Base-by-base conservation (phyloP, 2,888 invertebrate genomes). In the Rotaria macrura region DNA sequence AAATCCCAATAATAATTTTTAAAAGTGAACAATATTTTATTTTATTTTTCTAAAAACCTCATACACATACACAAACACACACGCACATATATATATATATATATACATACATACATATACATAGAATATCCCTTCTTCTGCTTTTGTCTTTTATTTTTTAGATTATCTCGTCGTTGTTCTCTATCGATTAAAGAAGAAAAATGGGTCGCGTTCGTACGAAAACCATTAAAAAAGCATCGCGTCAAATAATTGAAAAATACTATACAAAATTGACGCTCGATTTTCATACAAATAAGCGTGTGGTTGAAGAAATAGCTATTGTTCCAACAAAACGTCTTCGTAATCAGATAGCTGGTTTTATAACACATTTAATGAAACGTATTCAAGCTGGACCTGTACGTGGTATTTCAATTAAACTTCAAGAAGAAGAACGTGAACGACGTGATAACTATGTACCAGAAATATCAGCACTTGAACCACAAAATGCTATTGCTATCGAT, bases 381-480 rank as follows among this genome's bases (percentile, higher is more conserved):
- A 94, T 99, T 89, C 94, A 97, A 89, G 95, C 96, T 91, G 97
- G 97, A 38, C 97, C 99, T 91, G 97, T 99, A 43, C 94, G 98
- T 89, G 99, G 99, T 88, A 99, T 99, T 91, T 99, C 98, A 88
- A 99, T 99, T 91, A 99, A 99, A 91, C 93, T 99, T 88, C 99
- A 99, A 92, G 99, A 99, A 92, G 99, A 99, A 92, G 99, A 99
- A 92, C 94, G 99, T 91, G 99, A 99, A 92, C 94, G 97, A 90
- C 94, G 99, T 90, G 99, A 99, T 91, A 99, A 99, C 93, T 99
- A 96, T 90, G 99, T 99, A 87, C 98, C 98, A 23, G 97, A 96
- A 90, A 95, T 95, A 38, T 79, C 79, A 79, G 79, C 79, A 79
- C 43, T 79, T 25, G 79, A 79, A 79, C 43, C 79, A 79, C 40